phyloP scores from a whole-genome alignment of 1,140 invertebrate genomes.

The Gonatopus flavifemur region DNA sequence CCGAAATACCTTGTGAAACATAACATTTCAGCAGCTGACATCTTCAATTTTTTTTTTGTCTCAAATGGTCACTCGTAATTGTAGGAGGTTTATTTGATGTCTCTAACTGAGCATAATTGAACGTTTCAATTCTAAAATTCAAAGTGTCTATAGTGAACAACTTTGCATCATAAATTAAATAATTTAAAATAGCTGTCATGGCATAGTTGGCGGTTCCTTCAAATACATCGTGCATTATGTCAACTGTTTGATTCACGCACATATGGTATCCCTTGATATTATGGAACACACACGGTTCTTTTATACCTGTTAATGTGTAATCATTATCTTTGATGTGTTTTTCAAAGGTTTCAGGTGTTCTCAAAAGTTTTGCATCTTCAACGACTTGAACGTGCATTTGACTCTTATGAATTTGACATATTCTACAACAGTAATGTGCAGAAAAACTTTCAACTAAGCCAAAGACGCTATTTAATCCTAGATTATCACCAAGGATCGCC shows the following conservation, averaged over 20 bases:
- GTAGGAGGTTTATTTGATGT: too few relatives aligned
- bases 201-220: not conserved
- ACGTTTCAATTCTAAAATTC: too few relatives aligned
- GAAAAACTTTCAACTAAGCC: not conserved
- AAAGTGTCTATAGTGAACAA: too few relatives aligned
- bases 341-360: not conserved
- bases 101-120: too few relatives aligned
- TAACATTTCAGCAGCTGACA: too few relatives aligned
- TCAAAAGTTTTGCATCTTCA: not conserved
- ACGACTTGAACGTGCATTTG: not conserved
- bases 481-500: not conserved
- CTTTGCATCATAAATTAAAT: not conserved
- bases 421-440: not conserved
- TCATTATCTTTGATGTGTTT: not conserved
- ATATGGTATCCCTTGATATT: not conserved
- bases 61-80: too few relatives aligned
- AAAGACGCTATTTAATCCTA: too few relatives aligned
- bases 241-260: not conserved
- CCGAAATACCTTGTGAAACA: too few relatives aligned
- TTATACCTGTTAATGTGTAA: not conserved
- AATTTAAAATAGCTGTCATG: not conserved
- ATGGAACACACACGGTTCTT: not conserved
- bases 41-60: too few relatives aligned
- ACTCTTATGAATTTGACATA: not conserved
- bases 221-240: conserved; percentile 14